Percentiles rank a stretch among this genome's conserved stretches.
phyloP scores from a whole-genome alignment of 2,797 vertebrate genomes.

The Pogonophryne albipinna region DNA sequence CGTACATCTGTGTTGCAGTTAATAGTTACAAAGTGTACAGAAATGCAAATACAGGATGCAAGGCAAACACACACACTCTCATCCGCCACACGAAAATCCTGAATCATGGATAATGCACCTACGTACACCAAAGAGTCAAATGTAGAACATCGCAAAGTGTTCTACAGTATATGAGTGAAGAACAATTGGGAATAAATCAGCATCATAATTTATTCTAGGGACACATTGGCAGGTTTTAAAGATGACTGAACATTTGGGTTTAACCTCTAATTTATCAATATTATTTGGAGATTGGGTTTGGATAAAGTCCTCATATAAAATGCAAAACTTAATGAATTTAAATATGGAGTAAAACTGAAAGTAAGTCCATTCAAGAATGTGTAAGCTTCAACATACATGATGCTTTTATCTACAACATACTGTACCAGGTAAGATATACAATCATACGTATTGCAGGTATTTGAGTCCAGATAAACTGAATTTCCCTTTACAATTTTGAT shows the following conservation, averaged over 20 bases:
- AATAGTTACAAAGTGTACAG: slow-evolving; percentile 14
- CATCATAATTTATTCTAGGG: not conserved
- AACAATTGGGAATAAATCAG: not conserved
- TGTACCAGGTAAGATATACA: not conserved
- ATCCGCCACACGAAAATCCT: not conserved
- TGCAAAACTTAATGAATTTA: not conserved
- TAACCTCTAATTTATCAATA: not conserved
- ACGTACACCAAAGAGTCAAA: not conserved
- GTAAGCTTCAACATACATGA: no score
- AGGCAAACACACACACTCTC: not conserved
- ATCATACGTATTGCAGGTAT: not conserved
- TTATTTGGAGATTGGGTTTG: not conserved
- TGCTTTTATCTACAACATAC: not conserved
- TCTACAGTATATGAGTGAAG: not conserved
- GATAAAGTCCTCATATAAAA: not conserved
- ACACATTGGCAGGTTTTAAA: not conserved
- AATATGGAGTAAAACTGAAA: not conserved
- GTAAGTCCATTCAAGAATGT: not conserved
- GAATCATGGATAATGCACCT: slow-evolving; percentile 23
- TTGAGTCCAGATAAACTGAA: not conserved
- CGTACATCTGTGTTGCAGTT: slow-evolving; percentile 14
- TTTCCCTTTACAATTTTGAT: slow-evolving; percentile 2
- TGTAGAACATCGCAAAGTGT: not conserved
- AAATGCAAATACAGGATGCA: not conserved
- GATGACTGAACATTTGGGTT: not conserved